Evolutionary conservation across 2,888 invertebrate genomes (phyloP).

Genomic region (Blastobasis adustella): DNA sequence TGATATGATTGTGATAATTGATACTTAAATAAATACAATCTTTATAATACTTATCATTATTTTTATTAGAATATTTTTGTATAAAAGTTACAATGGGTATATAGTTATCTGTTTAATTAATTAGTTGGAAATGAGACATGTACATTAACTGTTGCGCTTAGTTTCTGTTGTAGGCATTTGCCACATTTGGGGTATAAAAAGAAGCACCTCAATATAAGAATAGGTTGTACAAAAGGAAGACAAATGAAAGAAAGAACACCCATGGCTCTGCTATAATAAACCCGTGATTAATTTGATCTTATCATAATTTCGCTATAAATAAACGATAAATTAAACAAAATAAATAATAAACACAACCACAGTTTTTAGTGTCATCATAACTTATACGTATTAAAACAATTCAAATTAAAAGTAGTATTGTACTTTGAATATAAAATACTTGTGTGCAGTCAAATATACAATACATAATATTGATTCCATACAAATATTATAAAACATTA

Average conservation of each 20-base stretch:
- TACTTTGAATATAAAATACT: slow-evolving; percentile 32
- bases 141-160: slow-evolving; percentile 60
- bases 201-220: slow-evolving; percentile 64
- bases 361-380: slow-evolving; percentile 39
- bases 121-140: slow-evolving; percentile 45
- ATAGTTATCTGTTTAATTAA: slow-evolving; percentile 39
- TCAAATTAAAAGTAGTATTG: slow-evolving; percentile 15
- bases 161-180: slow-evolving; percentile 30
- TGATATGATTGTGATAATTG: slow-evolving; percentile 1
- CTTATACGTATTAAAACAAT: too few species aligned
- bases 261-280: slow-evolving; percentile 48
- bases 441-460: slow-evolving; percentile 2
- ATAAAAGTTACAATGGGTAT: slow-evolving; percentile 70
- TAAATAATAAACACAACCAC: slow-evolving; percentile 72
- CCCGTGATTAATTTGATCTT: slow-evolving; percentile 48
- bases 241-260: slow-evolving; percentile 50
- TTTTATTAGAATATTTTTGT: slow-evolving; percentile 70
- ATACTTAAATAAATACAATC: slow-evolving; percentile 12
- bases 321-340: slow-evolving; percentile 66
- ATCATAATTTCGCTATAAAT: slow-evolving; percentile 60
- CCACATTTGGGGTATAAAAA: slow-evolving; percentile 13
- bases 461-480: not conserved
- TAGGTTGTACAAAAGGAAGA: slow-evolving; percentile 57
- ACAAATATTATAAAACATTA: too few species aligned
- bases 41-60: slow-evolving; percentile 10